Evolutionary conservation across 2,113 vertebrate species (phyloP).

Genomic region (Phrynosoma blainvillii): DNA sequence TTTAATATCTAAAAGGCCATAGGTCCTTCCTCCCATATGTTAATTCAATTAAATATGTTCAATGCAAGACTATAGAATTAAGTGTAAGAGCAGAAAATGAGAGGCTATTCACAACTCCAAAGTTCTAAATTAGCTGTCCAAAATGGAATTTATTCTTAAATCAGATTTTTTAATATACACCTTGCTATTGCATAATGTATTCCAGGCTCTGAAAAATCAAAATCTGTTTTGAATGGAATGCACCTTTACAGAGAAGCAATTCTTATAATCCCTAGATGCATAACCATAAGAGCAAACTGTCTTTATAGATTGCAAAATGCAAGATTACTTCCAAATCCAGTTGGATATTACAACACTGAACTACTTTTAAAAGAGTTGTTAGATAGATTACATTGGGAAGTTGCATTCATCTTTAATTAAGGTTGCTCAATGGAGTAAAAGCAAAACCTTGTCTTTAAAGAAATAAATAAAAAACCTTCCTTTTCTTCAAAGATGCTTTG

Average conservation of each 20-base stretch:
- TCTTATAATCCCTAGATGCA: neutral
- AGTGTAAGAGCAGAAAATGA: neutral
- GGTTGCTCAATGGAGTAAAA: conserved; percentile 20
- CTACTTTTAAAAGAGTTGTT: conserved; percentile 14
- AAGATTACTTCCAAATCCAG: conserved; percentile 6
- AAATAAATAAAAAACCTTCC: neutral
- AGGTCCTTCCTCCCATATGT: neutral
- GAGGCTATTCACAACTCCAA: neutral
- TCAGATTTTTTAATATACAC: neutral
- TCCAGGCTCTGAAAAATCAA: neutral
- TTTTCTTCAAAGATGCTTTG: neutral
- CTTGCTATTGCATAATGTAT: neutral
- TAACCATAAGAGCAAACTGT: neutral
- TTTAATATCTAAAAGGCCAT: too few relatives aligned
- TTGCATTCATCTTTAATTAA: conserved; percentile 31
- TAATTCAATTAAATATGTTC: neutral
- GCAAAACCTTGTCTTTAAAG: conserved; percentile 21
- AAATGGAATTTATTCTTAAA: neutral
- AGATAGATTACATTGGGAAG: neutral
- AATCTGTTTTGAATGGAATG: neutral
- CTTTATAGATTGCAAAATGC: neutral
- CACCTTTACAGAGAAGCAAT: neutral
- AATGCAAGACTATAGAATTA: neutral
- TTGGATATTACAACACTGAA: conserved; percentile 1
- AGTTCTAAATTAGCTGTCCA: neutral